Evolutionary conservation across 2,113 vertebrate species (phyloP), one percentile per base, ranked within the genome.

Genomic region (Ciconia maguari): DNA sequence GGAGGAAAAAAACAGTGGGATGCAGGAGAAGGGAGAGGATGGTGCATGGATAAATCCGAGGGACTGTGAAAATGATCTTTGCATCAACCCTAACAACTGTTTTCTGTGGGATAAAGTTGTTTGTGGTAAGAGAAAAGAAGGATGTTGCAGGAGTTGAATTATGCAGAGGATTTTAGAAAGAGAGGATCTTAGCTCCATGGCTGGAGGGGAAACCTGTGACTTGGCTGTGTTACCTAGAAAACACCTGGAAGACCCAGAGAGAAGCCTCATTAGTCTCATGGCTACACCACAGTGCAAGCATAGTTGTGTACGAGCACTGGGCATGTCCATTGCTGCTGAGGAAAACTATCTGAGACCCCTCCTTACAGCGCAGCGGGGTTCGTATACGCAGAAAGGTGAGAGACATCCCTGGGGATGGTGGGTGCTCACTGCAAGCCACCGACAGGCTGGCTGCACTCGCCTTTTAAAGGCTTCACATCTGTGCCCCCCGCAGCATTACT

Each of bases 401-500:
- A 62, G 32, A 16, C 44, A 22, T 76, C 51, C 74, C 87, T 62
- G 22, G 13, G 44, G 30, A 30, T 13, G 20, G 41, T 30, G 34
- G 36, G 25, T 72, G 41, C 61, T 81, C 0, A 0, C 75, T 74
- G 42, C 51, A 92, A 81, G 49, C 32, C 64, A n/a, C 49, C 29
- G 34, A 16, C 36, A 78, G 38, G 12, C 58, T 70, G 54, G 16
- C 54, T 80, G 17, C 21, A 11, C 14, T 87, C 0, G 1, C 17
- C 55, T 88, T 90, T 70, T 83, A 88, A 90, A 88, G 58, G 32
- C 48, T 69, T 85, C 74, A 48, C 76, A 60, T 68, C 74, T 91
- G 62, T 79, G 83, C 49, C 60, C 66, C 48, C 80, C 6, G 54
- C 51, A 83, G 71, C 80, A 38, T 10, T 21, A 48, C 41, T 93